Conservation (phyloP, 2,888 invertebrate species). For the Gastracanthus pulcherrimus region DNA sequence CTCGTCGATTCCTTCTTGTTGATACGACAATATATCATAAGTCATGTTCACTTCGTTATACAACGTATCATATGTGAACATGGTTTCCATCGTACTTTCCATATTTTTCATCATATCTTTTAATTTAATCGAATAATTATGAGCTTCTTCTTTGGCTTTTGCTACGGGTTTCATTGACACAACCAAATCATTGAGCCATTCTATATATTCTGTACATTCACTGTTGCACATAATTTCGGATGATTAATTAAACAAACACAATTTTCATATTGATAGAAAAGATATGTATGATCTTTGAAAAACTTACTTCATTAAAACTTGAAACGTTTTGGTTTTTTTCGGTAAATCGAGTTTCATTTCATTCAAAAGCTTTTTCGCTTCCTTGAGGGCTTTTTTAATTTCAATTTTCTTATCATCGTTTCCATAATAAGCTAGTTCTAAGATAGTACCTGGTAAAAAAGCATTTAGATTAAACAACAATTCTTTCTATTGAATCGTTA, state of each 20-base stretch:
- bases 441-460: slow-evolving; percentile 63
- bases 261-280: not conserved
- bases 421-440: slow-evolving; percentile 75
- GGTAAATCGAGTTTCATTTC: slow-evolving; percentile 76
- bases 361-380: slow-evolving; percentile 78
- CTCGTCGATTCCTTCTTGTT: slow-evolving; percentile 64
- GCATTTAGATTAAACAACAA: not conserved
- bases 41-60: slow-evolving; percentile 70
- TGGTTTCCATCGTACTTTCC: slow-evolving; percentile 70
- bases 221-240: slow-evolving; percentile 23
- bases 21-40: slow-evolving; percentile 61
- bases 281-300: not conserved
- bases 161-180: slow-evolving; percentile 67
- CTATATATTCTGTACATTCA: slow-evolving; percentile 66
- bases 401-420: slow-evolving; percentile 79
- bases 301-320: slow-evolving; percentile 71
- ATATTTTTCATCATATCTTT: slow-evolving; percentile 66
- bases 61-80: slow-evolving; percentile 71
- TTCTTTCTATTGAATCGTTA: not conserved
- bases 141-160: slow-evolving; percentile 61
- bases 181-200: slow-evolving; percentile 69
- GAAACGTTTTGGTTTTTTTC: slow-evolving; percentile 73
- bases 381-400: slow-evolving; percentile 78
- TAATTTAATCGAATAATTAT: slow-evolving; percentile 66
- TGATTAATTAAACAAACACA: not conserved